Evolutionary conservation across 2,797 vertebrate genomes (phyloP).

Genomic region (Phrynocephalus vlangalii): DNA sequence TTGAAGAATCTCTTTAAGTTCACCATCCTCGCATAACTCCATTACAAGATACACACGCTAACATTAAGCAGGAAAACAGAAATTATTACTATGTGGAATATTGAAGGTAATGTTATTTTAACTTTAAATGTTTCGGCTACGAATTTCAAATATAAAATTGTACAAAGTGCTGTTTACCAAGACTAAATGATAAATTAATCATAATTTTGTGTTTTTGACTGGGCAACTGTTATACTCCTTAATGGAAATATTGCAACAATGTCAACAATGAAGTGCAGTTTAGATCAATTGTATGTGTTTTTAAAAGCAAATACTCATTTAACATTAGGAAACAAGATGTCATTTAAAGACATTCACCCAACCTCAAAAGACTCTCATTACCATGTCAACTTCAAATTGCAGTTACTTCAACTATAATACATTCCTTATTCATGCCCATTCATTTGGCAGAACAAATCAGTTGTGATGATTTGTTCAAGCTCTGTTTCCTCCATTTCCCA

Average conservation of each 20-base stretch:
- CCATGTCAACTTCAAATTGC: background rate
- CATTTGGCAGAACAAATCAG: background rate
- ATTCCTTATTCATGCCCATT: background rate
- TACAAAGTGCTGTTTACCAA: background rate
- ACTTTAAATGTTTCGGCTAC: background rate
- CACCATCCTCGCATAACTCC: conserved; percentile 87
- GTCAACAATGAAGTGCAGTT: background rate
- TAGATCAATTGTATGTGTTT: conserved; percentile 10
- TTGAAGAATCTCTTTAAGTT: conserved; percentile 83
- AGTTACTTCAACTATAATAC: background rate
- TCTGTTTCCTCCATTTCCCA: no score
- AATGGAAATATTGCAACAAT: background rate
- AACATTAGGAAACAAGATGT: background rate
- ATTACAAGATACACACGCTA: conserved; percentile 89
- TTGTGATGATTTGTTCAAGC: background rate
- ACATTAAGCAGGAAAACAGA: conserved; percentile 50
- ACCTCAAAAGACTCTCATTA: background rate
- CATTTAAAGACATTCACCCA: background rate
- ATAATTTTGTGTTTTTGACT: conserved; percentile 7
- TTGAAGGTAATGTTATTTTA: conserved; percentile 28
- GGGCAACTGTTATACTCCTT: conserved; percentile 13
- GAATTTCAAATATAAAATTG: background rate
- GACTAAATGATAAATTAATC: background rate
- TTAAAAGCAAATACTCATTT: background rate
- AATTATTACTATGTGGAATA: conserved; percentile 14